Evolutionary conservation across 2,113 vertebrate species (phyloP), one percentile per base, ranked within the genome.

Genomic region (Nesoenas mayeri): DNA sequence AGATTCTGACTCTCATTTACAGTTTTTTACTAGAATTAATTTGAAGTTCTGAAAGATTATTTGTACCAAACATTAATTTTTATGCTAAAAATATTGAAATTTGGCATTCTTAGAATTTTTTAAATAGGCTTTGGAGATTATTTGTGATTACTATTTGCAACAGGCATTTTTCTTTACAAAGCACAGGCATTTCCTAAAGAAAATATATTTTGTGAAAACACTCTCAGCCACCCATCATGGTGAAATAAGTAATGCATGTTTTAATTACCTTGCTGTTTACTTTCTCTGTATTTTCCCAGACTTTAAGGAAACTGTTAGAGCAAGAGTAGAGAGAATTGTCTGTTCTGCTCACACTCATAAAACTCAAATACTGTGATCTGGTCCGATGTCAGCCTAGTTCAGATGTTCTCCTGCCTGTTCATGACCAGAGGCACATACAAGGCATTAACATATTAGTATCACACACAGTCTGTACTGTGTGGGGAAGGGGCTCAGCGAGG

Each of bases 201-300:
- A 85, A 90, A 90, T 91, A 47, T 34, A 67, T 25, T 85, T 73
- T 65, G 22, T 53, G 2, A 0, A 75, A 91, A 91, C 61, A 8
- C 14, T 85, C 40, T 64, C 32, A 66, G 24, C 56, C 26, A 57
- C 44, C 24, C 77, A 60, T 57, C 81, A 67, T 36, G 82, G 71
- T 47, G 61, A 93, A 86, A 50, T 79, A 90, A 95, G 58, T 50
- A 94, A 65, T 72, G 60, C 12, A 24, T 53, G 26, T 82, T 91
- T 87, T 94, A 94, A 94, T 93, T 94, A 94, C 79, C 44, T 92
- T 79, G 58, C 36, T 95, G 69, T 91, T 95, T 93, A 84, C 79
- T 65, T 93, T 86, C 67, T 91, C 50, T 56, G 47, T 54, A 70
- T 34, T 88, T 92, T 93, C 77, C 44, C 77, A 93, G 73, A 77